Conservation (phyloP, 2,797 vertebrate species). For the Acrossocheilus wenchowensis region DNA sequence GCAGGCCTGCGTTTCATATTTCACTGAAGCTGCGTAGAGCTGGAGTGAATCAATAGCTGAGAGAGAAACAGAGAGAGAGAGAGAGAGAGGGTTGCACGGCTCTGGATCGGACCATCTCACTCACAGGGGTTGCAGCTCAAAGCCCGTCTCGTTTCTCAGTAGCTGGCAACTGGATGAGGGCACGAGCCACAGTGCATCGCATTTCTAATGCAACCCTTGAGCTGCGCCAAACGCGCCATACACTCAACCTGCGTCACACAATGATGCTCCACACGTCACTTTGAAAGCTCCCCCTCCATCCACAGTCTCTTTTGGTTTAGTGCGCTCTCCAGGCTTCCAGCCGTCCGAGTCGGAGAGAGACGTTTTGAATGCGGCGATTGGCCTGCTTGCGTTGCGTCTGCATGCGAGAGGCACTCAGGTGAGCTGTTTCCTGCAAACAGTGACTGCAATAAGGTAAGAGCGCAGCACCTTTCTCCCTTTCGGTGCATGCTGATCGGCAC, state of each 20-base stretch:
- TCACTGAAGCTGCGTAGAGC: conserved; percentile 65
- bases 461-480: conserved; percentile 53
- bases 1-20: conserved; percentile 66
- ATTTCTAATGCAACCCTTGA: conserved; percentile 21
- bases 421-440: conserved; percentile 80
- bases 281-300: conserved; percentile 74
- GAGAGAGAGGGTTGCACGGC: conserved; percentile 75
- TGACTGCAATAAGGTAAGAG: conserved; percentile 88
- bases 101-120: conserved; percentile 89
- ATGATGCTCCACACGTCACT: conserved; percentile 72
- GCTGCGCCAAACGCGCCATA: background rate
- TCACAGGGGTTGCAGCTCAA: conserved; percentile 35
- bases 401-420: conserved; percentile 87
- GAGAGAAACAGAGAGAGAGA: conserved; percentile 43
- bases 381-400: conserved; percentile 83
- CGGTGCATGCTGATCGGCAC: conserved; percentile 48
- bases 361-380: conserved; percentile 87
- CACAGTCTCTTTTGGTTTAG: conserved; percentile 81
- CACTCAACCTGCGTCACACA: conserved; percentile 39
- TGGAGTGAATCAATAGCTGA: conserved; percentile 72
- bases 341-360: conserved; percentile 81
- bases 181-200: background rate
- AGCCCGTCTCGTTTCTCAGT: background rate
- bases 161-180: background rate
- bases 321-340: conserved; percentile 90